Evolutionary conservation across 2,888 invertebrate species (phyloP), one percentile per base, ranked within the genome.

Genomic region (Platycheirus rosarum): DNA sequence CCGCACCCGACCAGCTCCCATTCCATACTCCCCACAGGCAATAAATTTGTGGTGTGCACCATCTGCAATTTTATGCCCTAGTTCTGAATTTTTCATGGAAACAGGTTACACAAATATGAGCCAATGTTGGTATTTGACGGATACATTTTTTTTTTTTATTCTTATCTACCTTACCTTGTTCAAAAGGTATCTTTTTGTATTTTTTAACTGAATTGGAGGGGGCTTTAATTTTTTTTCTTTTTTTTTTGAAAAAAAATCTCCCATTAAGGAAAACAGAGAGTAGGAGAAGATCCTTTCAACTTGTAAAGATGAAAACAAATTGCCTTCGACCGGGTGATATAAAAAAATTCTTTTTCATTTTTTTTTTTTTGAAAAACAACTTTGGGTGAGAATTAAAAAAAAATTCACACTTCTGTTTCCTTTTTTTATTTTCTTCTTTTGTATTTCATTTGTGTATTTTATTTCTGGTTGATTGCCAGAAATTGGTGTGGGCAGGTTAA

Each of bases 61-160:
- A 87, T 87, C 87, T 88, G 87, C 86, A 85, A 84, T 85, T 85
- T 85, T 84, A 86, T 87, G 87, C 85, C 85, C 84, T 85, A 80
- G 84, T 87, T 77, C 84, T 88, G 86, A 86, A 88, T 88, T 88
- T 88, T 88, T 88, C 86, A 88, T 88, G 87, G 79, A 87, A 87
- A 86, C 87, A 86, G 87, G 87, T 86, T 87, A 86, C 86, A 88
- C 87, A 88, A 88, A 88, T 88, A 88, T 84, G 85, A 87, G 87
- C 86, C 88, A 88, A 88, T 88, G 88, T 69, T 74, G 68, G 68
- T 78, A 55, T 68, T 73, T 62, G 49, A 26, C 57, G 60, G 73
- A 78, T 78, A 68, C 49, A 60, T 46, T 62, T 18, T 16, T 57
- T 40, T 20, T 53, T 46, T 44, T 29, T 51, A n/a, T 13, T 35